Percentiles rank a stretch among this genome's conserved stretches.
Evolutionary conservation across 2,797 vertebrate genomes (phyloP).

Genomic region (Hyperoplus lanceolatus): DNA sequence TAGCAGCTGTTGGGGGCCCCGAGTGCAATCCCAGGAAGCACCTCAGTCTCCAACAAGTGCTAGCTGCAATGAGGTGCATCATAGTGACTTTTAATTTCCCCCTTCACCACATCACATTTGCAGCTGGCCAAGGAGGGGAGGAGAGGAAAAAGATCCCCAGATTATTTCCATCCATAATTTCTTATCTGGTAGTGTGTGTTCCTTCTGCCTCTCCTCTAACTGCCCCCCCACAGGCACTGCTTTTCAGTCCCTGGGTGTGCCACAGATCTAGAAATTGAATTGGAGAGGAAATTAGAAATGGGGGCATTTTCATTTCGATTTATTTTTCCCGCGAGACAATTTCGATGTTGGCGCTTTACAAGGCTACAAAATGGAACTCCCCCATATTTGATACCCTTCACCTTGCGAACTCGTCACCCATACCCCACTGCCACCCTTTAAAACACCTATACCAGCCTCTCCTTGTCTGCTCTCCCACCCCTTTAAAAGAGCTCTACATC

Average conservation of each 20-base stretch:
- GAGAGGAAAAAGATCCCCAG: slow-evolving; percentile 70
- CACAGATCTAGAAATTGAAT: slow-evolving; percentile 79
- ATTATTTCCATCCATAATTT: slow-evolving; percentile 84
- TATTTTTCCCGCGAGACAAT: slow-evolving; percentile 70
- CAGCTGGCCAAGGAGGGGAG: slow-evolving; percentile 55
- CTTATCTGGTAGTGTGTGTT: slow-evolving; percentile 70
- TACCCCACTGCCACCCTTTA: slow-evolving; percentile 54
- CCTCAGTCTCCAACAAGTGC: slow-evolving; percentile 71
- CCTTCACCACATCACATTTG: slow-evolving; percentile 76
- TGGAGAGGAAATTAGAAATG: slow-evolving; percentile 77
- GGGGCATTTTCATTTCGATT: slow-evolving; percentile 76
- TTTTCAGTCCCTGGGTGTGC: slow-evolving; percentile 70
- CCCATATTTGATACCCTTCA: slow-evolving; percentile 56
- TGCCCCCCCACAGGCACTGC: slow-evolving; percentile 44
- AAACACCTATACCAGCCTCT: slow-evolving; percentile 36
- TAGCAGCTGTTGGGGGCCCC: slow-evolving; percentile 65
- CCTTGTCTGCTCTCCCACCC: slow-evolving; percentile 52
- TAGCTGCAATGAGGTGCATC: slow-evolving; percentile 71
- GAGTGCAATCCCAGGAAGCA: slow-evolving; percentile 63
- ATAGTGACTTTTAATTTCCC: slow-evolving; percentile 81
- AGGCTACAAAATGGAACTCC: slow-evolving; percentile 45
- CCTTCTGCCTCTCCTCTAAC: slow-evolving; percentile 49
- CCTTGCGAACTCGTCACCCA: slow-evolving; percentile 65
- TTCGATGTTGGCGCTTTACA: slow-evolving; percentile 56
- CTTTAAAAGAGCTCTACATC: slow-evolving; percentile 79